Conservation (phyloP, 2,113 vertebrate genomes). For the Redunca redunca region DNA sequence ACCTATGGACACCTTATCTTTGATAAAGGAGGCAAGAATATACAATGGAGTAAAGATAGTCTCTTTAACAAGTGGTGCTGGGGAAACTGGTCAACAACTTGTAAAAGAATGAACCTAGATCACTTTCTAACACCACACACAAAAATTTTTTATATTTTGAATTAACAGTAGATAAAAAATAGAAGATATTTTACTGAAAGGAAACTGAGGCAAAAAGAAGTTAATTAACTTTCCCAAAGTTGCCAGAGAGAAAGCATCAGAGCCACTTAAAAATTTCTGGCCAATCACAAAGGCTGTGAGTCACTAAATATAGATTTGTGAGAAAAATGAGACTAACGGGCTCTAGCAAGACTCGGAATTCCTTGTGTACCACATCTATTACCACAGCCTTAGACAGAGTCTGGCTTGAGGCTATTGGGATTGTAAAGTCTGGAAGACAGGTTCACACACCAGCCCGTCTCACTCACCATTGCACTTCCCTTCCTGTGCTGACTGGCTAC, state of each 20-base stretch:
- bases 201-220: background rate
- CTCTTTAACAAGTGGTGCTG: no score
- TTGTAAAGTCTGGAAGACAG: background rate
- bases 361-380: background rate
- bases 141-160: background rate
- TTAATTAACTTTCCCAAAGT: background rate
- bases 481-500: background rate
- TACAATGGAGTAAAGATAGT: no score
- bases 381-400: background rate
- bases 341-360: background rate
- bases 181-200: background rate
- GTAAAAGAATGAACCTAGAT: no score
- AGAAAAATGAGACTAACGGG: background rate
- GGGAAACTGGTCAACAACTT: no score
- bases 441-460: background rate
- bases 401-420: background rate
- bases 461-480: rapidly evolving
- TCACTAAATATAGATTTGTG: conserved; percentile 6
- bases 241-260: background rate
- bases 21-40: no score
- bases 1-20: no score
- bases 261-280: background rate
- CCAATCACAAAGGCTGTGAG: background rate
- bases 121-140: no score
- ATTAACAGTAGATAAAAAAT: background rate